Percentiles rank a stretch among this genome's conserved stretches.
phyloP scores from a whole-genome alignment of 2,797 vertebrate genomes.

The Chromobotia macracanthus region DNA sequence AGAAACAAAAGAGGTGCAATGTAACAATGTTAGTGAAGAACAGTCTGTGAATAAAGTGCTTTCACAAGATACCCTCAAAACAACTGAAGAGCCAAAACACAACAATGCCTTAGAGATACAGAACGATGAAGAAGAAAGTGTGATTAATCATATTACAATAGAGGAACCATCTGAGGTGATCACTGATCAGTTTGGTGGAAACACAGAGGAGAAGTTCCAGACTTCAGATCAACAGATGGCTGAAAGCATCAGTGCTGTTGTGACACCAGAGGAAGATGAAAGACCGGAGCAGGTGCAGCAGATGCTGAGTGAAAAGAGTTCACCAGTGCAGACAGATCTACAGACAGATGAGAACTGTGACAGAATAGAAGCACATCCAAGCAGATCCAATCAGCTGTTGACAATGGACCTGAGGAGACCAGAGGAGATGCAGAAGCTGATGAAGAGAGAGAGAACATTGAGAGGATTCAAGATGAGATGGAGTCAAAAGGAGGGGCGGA shows the following conservation, averaged over 20 bases:
- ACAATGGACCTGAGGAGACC: not conserved
- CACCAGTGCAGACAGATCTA: slow-evolving; percentile 10
- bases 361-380: not conserved
- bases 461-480: not conserved
- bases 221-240: slow-evolving; percentile 4
- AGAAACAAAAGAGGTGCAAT: not conserved
- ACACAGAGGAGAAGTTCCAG: not conserved
- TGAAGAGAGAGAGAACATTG: not conserved
- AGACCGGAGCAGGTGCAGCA: not conserved
- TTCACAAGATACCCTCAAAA: slow-evolving; percentile 27
- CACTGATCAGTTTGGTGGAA: not conserved
- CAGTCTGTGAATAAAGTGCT: not conserved
- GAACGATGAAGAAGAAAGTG: not conserved
- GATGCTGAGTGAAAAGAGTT: slow-evolving; percentile 9
- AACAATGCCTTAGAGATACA: not conserved
- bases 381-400: not conserved
- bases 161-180: not conserved
- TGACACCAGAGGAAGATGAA: not conserved
- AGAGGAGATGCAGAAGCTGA: not conserved
- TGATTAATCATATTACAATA: not conserved
- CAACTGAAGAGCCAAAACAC: not conserved
- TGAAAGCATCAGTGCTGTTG: not conserved
- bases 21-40: slow-evolving; percentile 3
- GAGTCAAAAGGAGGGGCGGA: not conserved
- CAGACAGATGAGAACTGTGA: slow-evolving; percentile 34